Percentiles rank a stretch among this genome's conserved stretches.
phyloP scores from a whole-genome alignment of 2,888 invertebrate species.

The Hipparchia sbordonii region DNA sequence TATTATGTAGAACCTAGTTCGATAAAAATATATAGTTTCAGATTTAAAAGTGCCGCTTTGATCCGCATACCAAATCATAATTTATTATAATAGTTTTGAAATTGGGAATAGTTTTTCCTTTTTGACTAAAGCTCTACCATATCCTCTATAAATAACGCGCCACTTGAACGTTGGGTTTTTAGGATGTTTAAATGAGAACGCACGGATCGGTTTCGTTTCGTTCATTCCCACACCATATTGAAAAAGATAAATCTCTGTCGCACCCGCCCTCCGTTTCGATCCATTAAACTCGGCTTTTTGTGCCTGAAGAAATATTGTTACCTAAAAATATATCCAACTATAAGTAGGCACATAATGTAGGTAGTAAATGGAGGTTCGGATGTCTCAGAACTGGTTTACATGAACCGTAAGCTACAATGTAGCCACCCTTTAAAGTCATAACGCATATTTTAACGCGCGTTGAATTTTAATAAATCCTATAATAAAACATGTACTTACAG shows the following conservation, averaged over 20 bases:
- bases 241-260: slow-evolving; percentile 75
- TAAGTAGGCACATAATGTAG: slow-evolving; percentile 34
- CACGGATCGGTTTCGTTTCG: slow-evolving; percentile 41
- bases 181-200: slow-evolving; percentile 32
- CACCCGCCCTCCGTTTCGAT: slow-evolving; percentile 62
- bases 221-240: slow-evolving; percentile 71
- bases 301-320: slow-evolving; percentile 40
- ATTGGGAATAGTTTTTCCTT: slow-evolving; percentile 16
- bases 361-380: slow-evolving; percentile 42
- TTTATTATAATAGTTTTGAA: slow-evolving; percentile 10
- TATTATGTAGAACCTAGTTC: neutral
- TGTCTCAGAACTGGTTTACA: slow-evolving; percentile 43
- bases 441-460: slow-evolving; percentile 56
- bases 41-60: neutral
- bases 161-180: slow-evolving; percentile 57
- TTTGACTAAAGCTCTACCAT: slow-evolving; percentile 3
- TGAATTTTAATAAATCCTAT: slow-evolving; percentile 63
- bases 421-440: slow-evolving; percentile 48
- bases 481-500: slow-evolving; percentile 61
- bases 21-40: neutral
- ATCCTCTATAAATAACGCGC: slow-evolving; percentile 53
- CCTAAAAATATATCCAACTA: slow-evolving; percentile 40
- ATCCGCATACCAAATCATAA: neutral
- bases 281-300: slow-evolving; percentile 58
- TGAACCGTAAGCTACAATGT: slow-evolving; percentile 56